phyloP scores from a whole-genome alignment of 1,140 invertebrate species.

The Telenomus remus region DNA sequence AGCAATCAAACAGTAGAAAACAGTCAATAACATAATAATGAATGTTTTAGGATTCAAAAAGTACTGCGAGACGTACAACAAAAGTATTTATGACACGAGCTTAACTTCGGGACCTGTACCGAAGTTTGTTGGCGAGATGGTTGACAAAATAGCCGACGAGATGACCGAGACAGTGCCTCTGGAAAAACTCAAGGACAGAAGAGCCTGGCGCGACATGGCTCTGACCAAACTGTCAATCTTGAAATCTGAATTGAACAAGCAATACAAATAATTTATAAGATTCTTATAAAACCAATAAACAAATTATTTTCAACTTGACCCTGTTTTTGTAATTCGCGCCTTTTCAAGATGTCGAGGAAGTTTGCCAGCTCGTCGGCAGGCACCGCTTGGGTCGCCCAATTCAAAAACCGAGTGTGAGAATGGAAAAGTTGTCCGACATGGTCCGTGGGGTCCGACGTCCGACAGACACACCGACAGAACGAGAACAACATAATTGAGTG shows the following conservation, averaged over 20 bases:
- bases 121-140: conserved; percentile 81
- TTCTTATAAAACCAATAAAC: not conserved
- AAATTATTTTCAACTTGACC: too few species aligned
- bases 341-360: too few species aligned
- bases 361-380: not conserved
- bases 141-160: conserved; percentile 80
- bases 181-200: conserved; percentile 82
- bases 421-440: conserved; percentile 12
- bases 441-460: too few species aligned
- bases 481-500: conserved; percentile 28
- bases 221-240: conserved; percentile 87
- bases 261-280: conserved; percentile 1
- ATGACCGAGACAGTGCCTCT: conserved; percentile 84
- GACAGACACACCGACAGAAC: conserved; percentile 1
- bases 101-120: conserved; percentile 85
- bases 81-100: conserved; percentile 86
- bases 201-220: conserved; percentile 89
- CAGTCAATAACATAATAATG: conserved; percentile 57
- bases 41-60: conserved; percentile 78
- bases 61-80: conserved; percentile 85
- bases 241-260: conserved; percentile 81
- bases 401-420: conserved; percentile 26
- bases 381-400: not conserved
- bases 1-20: too few species aligned
- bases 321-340: too few species aligned